These are phyloP conservation scores for Ondatra zibethicus DNA, from an alignment of 2,113 vertebrate species.

Conservation along the genomic window DNA sequence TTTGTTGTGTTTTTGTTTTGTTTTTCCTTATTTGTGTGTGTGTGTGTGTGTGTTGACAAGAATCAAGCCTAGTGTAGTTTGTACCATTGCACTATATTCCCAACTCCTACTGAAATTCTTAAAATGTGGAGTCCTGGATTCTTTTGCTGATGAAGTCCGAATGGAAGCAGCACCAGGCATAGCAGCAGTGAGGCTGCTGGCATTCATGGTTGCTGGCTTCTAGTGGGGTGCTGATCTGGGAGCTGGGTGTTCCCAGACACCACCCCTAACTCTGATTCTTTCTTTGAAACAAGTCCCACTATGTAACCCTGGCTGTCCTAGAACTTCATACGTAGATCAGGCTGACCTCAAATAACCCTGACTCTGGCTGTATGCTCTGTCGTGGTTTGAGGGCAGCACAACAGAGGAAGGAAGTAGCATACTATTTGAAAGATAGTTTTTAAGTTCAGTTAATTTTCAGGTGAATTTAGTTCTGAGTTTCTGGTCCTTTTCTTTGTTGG, in stretches of 20 bases:
- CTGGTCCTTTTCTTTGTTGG: not conserved
- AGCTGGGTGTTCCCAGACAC: not conserved
- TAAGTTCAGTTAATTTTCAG: not conserved
- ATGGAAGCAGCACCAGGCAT: not conserved
- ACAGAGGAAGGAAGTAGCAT: not conserved
- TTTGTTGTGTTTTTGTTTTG: not conserved
- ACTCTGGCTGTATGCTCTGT: not conserved
- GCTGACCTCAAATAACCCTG: not conserved
- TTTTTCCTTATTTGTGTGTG: not conserved
- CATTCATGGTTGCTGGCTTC: too few species aligned
- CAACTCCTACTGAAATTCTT: not conserved
- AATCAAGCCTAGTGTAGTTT: not conserved
- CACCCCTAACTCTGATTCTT: not conserved
- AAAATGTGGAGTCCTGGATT: not conserved
- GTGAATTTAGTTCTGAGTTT: conserved; percentile 49
- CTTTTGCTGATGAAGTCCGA: not conserved
- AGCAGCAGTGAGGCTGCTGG: not conserved
- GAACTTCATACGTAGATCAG: not conserved
- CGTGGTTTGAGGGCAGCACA: not conserved
- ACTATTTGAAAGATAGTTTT: not conserved
- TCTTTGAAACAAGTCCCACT: not conserved
- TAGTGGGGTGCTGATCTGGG: not conserved
- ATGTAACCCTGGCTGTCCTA: not conserved
- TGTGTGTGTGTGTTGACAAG: not conserved
- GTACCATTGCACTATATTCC: not conserved